Evolutionary conservation across 2,888 invertebrate genomes (phyloP).

Genomic region (Drosophila sordidula): DNA sequence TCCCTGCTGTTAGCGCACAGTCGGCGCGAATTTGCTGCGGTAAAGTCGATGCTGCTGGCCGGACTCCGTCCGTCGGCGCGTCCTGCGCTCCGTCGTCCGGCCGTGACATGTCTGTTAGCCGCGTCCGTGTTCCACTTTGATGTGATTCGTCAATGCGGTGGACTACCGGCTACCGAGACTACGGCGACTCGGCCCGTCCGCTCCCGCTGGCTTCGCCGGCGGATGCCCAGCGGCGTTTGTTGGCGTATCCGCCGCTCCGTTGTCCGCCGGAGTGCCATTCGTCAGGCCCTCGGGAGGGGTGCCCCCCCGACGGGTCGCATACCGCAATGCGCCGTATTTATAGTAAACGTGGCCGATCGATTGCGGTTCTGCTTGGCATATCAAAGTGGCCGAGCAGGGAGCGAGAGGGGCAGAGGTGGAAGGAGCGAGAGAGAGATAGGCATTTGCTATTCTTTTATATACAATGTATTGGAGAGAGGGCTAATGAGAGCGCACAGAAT

Average conservation of each 20-base stretch:
- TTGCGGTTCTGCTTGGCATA: constrained; percentile 56
- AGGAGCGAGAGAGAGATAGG: neutral
- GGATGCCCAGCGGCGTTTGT: constrained; percentile 76
- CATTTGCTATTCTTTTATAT: no score
- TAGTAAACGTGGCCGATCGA: constrained; percentile 76
- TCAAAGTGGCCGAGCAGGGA: constrained; percentile 13
- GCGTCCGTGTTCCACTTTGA: constrained; percentile 81
- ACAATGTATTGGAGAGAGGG: no score
- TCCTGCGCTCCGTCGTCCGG: constrained; percentile 53
- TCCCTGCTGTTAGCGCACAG: constrained; percentile 77
- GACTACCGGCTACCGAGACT: constrained; percentile 71
- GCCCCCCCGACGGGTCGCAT: constrained; percentile 37
- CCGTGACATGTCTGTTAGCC: constrained; percentile 78
- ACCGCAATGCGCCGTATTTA: constrained; percentile 74
- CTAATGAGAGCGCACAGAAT: no score
- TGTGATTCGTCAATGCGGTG: constrained; percentile 83
- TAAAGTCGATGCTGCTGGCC: constrained; percentile 72
- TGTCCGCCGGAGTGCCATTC: constrained; percentile 46
- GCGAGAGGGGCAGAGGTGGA: neutral
- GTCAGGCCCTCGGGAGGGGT: constrained; percentile 39
- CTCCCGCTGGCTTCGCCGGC: constrained; percentile 41
- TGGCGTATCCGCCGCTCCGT: constrained; percentile 68
- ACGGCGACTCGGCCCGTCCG: neutral
- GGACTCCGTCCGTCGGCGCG: constrained; percentile 14
- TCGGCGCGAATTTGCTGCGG: constrained; percentile 82